phyloP scores from a whole-genome alignment of 2,888 invertebrate genomes.

The Fabriciana adippe region DNA sequence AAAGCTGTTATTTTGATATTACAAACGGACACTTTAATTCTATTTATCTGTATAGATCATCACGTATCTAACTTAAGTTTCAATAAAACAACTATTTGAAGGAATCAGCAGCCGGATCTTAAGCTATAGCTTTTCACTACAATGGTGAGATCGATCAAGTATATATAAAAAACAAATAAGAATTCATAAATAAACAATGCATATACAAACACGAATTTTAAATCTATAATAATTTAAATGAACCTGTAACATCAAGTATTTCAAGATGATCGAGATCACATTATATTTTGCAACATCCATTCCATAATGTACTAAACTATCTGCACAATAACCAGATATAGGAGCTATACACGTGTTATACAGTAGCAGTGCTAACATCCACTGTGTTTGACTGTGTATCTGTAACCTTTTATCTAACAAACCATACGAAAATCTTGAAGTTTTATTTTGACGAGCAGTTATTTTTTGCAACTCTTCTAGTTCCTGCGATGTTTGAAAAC shows the following conservation, averaged over 20 bases:
- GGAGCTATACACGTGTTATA: conserved; percentile 74
- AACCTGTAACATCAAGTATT: conserved; percentile 67
- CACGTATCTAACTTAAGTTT: no score
- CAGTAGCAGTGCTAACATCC: conserved; percentile 71
- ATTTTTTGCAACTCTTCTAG: conserved; percentile 41
- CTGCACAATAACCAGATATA: conserved; percentile 70
- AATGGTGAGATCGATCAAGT: no score
- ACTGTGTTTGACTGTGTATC: conserved; percentile 53
- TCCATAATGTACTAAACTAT: conserved; percentile 68
- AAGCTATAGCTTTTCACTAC: no score
- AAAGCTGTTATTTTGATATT: no score
- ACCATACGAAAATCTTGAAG: conserved; percentile 33
- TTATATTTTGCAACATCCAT: conserved; percentile 74
- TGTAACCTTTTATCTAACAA: conserved; percentile 44
- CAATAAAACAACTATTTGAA: no score
- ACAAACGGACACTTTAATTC: no score
- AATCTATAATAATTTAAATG: conserved; percentile 20
- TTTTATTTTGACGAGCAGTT: conserved; percentile 11
- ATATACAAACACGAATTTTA: background rate
- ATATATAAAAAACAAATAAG: conserved; percentile 13
- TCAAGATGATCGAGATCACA: conserved; percentile 58
- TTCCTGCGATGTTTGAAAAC: conserved; percentile 63
- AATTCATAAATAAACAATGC: background rate
- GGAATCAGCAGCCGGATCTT: no score
- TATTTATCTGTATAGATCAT: no score